phyloP scores from a whole-genome alignment of 2,113 vertebrate genomes.

The Poecile atricapillus region DNA sequence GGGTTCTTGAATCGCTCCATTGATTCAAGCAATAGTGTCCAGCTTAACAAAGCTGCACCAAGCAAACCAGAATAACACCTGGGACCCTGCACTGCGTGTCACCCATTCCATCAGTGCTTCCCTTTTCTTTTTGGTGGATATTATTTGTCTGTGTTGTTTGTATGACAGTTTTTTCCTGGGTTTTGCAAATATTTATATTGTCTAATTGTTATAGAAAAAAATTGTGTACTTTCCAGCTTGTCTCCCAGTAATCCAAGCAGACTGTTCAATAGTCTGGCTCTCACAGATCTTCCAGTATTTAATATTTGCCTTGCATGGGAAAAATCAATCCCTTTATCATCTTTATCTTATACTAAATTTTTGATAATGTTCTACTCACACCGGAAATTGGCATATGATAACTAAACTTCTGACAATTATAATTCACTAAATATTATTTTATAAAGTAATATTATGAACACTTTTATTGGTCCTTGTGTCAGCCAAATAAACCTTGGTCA shows the following conservation, averaged over 20 bases:
- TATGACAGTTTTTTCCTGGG: background rate
- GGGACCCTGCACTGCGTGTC: conserved; percentile 19
- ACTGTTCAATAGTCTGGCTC: background rate
- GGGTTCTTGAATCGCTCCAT: conserved; percentile 70
- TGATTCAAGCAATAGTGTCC: conserved; percentile 69
- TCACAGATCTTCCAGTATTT: background rate
- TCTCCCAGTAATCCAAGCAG: background rate
- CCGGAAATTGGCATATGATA: background rate
- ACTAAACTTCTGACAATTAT: background rate
- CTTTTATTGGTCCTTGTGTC: background rate
- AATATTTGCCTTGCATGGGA: background rate
- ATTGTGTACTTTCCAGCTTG: conserved; percentile 31
- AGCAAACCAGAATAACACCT: background rate
- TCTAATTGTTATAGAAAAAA: background rate
- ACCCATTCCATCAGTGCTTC: conserved; percentile 55
- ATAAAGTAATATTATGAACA: background rate
- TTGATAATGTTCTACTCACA: background rate
- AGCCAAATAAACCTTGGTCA: background rate
- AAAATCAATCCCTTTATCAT: background rate
- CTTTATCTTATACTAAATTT: background rate
- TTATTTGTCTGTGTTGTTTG: background rate
- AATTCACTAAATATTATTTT: background rate
- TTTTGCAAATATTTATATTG: conserved; percentile 16
- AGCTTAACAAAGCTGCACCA: background rate
- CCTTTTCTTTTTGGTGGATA: background rate